Evolutionary conservation across 64 coral and sea anemone species (phyloP).

Genomic region (Trachythela sp.): DNA sequence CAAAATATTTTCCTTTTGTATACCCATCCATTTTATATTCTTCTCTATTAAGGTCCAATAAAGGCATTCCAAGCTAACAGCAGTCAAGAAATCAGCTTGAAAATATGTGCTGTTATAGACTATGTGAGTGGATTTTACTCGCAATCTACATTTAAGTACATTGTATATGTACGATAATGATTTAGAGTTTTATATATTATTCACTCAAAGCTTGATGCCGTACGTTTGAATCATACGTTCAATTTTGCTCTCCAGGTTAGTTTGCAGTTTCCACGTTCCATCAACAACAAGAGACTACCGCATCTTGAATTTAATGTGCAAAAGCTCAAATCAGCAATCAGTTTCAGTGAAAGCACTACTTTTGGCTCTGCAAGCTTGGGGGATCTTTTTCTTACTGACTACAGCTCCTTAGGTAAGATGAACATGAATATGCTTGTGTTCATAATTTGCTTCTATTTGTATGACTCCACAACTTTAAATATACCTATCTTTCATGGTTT

Average conservation of each 20-base stretch:
- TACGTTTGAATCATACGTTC: background rate
- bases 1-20: too few relatives aligned
- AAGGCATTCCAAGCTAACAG: background rate
- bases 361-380: conserved; percentile 65
- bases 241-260: conserved; percentile 40
- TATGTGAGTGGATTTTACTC: background rate
- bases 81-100: background rate
- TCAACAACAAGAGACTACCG: conserved; percentile 43
- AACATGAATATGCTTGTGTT: background rate
- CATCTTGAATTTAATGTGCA: conserved; percentile 66
- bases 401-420: background rate
- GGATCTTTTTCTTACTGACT: conserved; percentile 51
- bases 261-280: conserved; percentile 53
- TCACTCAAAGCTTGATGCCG: too few relatives aligned
- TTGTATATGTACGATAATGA: too few relatives aligned
- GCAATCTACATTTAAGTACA: background rate
- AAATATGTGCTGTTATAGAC: background rate
- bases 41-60: background rate
- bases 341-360: conserved; percentile 37
- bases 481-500: too few relatives aligned
- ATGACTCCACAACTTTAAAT: too few relatives aligned
- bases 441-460: background rate
- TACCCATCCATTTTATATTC: too few relatives aligned
- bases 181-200: too few relatives aligned
- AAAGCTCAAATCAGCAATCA: conserved; percentile 44